Percentiles rank a stretch among this genome's conserved stretches.
These are phyloP conservation scores for Channa striata DNA, from an alignment of 2,797 vertebrate species.

Conservation along the genomic window DNA sequence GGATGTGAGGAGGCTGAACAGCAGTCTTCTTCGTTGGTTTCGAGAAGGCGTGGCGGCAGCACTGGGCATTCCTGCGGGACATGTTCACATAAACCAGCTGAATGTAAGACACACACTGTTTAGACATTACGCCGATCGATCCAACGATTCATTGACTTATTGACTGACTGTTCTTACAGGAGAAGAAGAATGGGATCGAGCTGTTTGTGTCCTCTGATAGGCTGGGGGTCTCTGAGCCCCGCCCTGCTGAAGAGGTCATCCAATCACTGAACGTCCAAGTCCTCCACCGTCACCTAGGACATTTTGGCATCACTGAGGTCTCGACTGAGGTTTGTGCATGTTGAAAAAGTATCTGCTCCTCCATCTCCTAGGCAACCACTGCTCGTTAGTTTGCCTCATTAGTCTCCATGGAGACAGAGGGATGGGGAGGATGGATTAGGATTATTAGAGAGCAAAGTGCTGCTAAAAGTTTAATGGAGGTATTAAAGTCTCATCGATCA, in stretches of 20 bases:
- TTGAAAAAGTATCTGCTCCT: constrained; percentile 25
- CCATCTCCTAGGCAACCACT: constrained; percentile 8
- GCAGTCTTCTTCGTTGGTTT: constrained; percentile 90
- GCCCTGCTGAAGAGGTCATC: constrained; percentile 91
- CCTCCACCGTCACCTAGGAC: constrained; percentile 89
- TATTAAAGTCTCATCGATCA: constrained; percentile 59
- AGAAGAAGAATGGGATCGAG: constrained; percentile 91
- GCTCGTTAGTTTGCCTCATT: constrained; percentile 21
- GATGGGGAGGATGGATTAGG: constrained; percentile 32
- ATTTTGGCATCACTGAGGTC: constrained; percentile 92
- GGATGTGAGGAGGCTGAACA: constrained; percentile 90
- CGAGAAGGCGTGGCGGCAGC: constrained; percentile 90
- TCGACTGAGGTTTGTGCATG: constrained; percentile 88
- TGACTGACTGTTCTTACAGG: constrained; percentile 72
- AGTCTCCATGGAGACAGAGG: constrained; percentile 26
- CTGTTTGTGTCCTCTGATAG: constrained; percentile 91
- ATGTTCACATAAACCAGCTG: constrained; percentile 91
- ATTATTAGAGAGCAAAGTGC: constrained; percentile 51
- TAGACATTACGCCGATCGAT: too few species aligned
- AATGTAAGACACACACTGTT: constrained; percentile 77
- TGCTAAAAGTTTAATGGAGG: constrained; percentile 53
- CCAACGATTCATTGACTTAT: background rate
- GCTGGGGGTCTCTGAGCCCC: constrained; percentile 83
- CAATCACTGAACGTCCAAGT: constrained; percentile 90
- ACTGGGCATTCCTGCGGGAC: constrained; percentile 86